These are phyloP conservation scores for Pterocles orientalis DNA, from an alignment of 2,113 vertebrate genomes.

Conservation along the genomic window DNA sequence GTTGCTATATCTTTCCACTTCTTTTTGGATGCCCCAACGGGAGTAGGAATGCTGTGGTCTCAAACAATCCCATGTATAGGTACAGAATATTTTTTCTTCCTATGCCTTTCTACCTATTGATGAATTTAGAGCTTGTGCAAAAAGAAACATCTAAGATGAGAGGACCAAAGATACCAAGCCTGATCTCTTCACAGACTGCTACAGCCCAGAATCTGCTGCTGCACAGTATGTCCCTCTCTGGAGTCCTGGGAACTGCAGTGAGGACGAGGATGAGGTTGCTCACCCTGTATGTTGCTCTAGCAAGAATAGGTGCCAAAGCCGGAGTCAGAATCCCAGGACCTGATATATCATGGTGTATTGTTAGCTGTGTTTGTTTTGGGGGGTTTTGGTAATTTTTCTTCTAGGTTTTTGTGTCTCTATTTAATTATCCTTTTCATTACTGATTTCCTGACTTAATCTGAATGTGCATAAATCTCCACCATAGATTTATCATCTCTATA, in stretches of 20 bases:
- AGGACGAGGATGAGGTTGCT: constrained; percentile 26
- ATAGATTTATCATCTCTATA: constrained; percentile 66
- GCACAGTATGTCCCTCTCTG: neutral
- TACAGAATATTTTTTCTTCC: neutral
- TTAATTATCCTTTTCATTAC: constrained; percentile 63
- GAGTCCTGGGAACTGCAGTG: neutral
- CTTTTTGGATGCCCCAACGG: neutral
- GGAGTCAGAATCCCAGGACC: constrained; percentile 64
- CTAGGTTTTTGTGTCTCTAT: constrained; percentile 59
- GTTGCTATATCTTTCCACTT: neutral
- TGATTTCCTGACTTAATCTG: constrained; percentile 69
- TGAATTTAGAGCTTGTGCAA: neutral
- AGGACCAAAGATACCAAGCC: neutral
- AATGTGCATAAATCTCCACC: constrained; percentile 66
- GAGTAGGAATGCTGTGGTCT: neutral
- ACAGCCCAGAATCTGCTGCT: neutral
- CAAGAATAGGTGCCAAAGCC: constrained; percentile 31
- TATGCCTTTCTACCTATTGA: neutral
- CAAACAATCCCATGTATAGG: neutral
- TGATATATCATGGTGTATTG: constrained; percentile 36
- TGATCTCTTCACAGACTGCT: neutral
- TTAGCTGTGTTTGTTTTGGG: constrained; percentile 49
- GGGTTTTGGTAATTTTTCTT: constrained; percentile 60
- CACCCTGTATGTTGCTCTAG: neutral
- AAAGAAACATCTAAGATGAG: neutral